Conservation (phyloP, 2,113 vertebrate genomes). For the Corythornis madagascariensis region DNA sequence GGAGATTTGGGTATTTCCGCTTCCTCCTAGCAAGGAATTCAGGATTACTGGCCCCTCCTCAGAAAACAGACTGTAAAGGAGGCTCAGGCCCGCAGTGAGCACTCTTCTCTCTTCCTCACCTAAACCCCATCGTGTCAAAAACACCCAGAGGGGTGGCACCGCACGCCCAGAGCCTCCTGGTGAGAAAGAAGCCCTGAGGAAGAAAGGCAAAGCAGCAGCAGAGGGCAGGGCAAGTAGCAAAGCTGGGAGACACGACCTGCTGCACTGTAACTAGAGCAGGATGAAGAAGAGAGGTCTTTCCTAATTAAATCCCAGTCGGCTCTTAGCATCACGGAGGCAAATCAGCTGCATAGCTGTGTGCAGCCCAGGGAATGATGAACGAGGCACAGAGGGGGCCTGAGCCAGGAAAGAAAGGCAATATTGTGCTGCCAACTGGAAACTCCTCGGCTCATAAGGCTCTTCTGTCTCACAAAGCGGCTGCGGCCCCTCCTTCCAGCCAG, state of each 20-base stretch:
- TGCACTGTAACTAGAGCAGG: background rate
- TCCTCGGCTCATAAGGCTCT: conserved; percentile 23
- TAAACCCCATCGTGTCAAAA: background rate
- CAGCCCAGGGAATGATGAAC: conserved; percentile 39
- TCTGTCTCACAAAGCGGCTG: conserved; percentile 4
- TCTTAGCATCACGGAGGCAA: conserved; percentile 2
- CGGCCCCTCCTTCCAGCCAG: background rate
- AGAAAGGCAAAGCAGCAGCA: background rate
- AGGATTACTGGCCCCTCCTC: background rate
- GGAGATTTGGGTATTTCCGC: background rate
- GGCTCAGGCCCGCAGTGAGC: background rate
- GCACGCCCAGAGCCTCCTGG: background rate
- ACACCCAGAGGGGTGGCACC: background rate
- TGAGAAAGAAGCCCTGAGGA: background rate
- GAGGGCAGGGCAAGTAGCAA: background rate
- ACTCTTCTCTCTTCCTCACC: background rate
- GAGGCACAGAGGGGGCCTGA: conserved; percentile 34
- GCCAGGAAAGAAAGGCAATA: conserved; percentile 63
- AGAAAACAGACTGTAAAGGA: background rate
- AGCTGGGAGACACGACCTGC: background rate
- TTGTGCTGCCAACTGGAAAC: conserved; percentile 60
- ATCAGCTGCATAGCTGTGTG: background rate
- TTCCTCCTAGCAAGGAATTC: background rate
- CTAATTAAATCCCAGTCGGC: background rate
- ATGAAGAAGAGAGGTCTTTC: background rate